phyloP scores from a whole-genome alignment of 2,888 invertebrate genomes.

The Gerosis bhagava region DNA sequence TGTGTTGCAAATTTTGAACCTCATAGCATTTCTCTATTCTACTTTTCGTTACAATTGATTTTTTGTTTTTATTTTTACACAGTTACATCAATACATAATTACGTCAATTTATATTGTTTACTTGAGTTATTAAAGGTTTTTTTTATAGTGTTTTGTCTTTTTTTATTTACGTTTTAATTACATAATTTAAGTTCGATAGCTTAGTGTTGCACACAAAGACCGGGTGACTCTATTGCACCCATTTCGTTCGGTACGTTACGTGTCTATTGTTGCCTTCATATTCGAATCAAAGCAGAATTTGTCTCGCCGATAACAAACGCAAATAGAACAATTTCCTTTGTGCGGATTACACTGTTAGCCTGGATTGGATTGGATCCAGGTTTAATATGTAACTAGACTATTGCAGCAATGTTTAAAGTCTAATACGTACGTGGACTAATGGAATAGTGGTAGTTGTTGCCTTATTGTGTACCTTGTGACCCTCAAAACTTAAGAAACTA shows the following conservation, averaged over 20 bases:
- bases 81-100: slow-evolving; percentile 25
- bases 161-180: slow-evolving; percentile 1
- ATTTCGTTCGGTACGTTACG: slow-evolving; percentile 12
- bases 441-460: no score
- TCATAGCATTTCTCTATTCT: slow-evolving; percentile 17
- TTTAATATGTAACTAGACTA: slow-evolving; percentile 2
- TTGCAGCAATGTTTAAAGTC: no score
- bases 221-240: slow-evolving; percentile 7
- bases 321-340: slow-evolving; percentile 26
- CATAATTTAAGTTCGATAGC: slow-evolving; percentile 1
- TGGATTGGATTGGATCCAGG: slow-evolving; percentile 18
- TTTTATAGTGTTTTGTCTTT: slow-evolving; percentile 1
- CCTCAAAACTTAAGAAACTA: no score
- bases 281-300: slow-evolving; percentile 25
- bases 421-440: no score
- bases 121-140: slow-evolving; percentile 1
- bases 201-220: background rate
- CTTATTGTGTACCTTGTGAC: no score
- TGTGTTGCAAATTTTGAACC: slow-evolving; percentile 72
- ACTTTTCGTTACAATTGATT: slow-evolving; percentile 1
- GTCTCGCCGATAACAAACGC: slow-evolving; percentile 24
- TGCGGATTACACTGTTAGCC: slow-evolving; percentile 18
- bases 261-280: slow-evolving; percentile 22
- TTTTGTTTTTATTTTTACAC: slow-evolving; percentile 11
- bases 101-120: no score